Evolutionary conservation across 2,888 invertebrate genomes (phyloP), one percentile per base, ranked within the genome.

Genomic region (Saturnia pavonia): DNA sequence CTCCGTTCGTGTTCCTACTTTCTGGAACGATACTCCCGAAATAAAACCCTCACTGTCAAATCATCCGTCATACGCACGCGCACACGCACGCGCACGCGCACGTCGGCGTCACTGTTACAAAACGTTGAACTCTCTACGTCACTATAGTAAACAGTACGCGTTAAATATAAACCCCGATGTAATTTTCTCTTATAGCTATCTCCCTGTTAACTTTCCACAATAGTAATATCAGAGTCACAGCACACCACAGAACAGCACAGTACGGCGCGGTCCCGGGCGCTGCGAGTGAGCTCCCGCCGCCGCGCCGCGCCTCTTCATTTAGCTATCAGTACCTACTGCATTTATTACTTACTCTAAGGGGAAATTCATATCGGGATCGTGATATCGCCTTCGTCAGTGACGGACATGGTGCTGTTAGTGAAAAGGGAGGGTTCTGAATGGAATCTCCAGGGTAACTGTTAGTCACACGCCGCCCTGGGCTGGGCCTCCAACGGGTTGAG

Each of bases 11-110:
- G 12, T 27, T 27, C 27, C 27, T 60, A 14, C 57, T 25, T 65
- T 65, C 40, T 65, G 65, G 40, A 25, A 14, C 67, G 69, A 60
- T 40, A 9, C 19, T 40, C 34, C 65, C 65, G 65, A 65, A 65
- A 65, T 65, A 65, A 65, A 65, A 34, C 34, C 19, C 40, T 65
- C 65, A 65, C 65, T 34, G 65, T 65, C 65, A 40, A 40, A 42
- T 34, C 67, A 45, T 43, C 45, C 45, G 43, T 63, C 27, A 12
- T 22, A 34, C 45, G 70, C 45, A n/a, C 63, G 65, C 70, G 60
- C 60, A 66, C 43, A 27, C 67, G 19, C n/a, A 19, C 25, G 22
- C 67, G 8, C 6, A 0, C 12, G 40, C 67, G 40, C 67, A 7
- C 45, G 12, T 11, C 6, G 12, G 1, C 48, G 6, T 45, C 48